phyloP scores from a whole-genome alignment of 2,113 vertebrate species.

The Camarhynchus parvulus region DNA sequence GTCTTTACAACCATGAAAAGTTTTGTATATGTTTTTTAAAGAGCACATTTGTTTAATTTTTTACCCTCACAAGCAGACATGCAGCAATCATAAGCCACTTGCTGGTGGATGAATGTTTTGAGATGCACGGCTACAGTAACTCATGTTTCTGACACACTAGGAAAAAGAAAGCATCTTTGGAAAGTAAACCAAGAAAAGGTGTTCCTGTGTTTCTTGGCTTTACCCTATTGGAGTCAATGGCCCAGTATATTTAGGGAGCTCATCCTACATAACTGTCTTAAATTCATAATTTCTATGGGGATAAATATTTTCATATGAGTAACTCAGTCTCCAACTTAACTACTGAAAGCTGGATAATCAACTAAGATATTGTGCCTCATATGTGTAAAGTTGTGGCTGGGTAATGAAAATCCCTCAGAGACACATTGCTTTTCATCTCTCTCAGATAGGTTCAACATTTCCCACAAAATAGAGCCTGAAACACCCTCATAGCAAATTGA shows the following conservation, averaged over 20 bases:
- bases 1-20: background rate
- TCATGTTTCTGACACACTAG: background rate
- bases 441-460: background rate
- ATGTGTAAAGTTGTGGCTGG: background rate
- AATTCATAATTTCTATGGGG: background rate
- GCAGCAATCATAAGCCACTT: accelerated
- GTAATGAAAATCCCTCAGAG: background rate
- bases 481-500: background rate
- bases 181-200: background rate
- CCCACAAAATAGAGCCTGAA: background rate
- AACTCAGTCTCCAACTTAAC: background rate
- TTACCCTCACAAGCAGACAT: background rate
- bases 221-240: background rate
- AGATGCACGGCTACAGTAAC: background rate
- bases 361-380: background rate
- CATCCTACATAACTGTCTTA: background rate
- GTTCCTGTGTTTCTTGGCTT: background rate
- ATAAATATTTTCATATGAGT: background rate
- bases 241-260: background rate
- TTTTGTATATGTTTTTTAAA: background rate
- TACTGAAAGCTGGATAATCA: background rate
- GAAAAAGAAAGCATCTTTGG: background rate
- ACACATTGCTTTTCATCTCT: accelerated
- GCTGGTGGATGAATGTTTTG: background rate
- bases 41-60: background rate